Evolutionary conservation across 2,888 invertebrate genomes (phyloP).

Genomic region (Drosophila imparisetae): DNA sequence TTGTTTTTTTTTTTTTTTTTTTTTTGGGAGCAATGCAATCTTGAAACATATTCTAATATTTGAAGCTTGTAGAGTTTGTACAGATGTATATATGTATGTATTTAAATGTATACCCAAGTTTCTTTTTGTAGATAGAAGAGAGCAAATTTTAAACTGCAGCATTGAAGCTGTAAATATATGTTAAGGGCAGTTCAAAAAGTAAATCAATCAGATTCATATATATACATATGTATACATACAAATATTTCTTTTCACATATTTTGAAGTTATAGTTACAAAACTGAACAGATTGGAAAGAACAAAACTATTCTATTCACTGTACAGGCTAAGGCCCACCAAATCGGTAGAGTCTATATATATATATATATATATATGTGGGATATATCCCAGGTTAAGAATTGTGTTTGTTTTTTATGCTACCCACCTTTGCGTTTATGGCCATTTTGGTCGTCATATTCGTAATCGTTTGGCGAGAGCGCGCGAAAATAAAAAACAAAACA

Average conservation of each 20-base stretch:
- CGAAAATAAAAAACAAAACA: conserved; percentile 19
- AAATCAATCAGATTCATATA: neutral
- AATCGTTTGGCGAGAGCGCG: conserved; percentile 11
- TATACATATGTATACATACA: neutral
- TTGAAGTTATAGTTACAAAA: neutral
- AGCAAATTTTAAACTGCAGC: neutral
- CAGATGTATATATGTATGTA: neutral
- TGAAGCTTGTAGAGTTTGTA: neutral
- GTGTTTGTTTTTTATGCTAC: conserved; percentile 16
- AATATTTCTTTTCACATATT: neutral
- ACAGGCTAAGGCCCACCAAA: neutral
- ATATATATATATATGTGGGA: neutral
- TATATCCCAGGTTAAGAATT: neutral
- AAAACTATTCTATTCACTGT: neutral
- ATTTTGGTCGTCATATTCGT: conserved; percentile 81
- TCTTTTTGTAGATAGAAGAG: neutral
- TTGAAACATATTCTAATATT: neutral
- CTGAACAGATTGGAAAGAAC: neutral
- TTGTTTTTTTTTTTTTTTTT: neutral
- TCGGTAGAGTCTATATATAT: neutral
- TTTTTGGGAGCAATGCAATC: neutral
- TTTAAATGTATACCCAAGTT: neutral
- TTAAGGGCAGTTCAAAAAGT: neutral
- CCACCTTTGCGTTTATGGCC: conserved; percentile 82
- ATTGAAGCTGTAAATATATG: neutral